Conservation (phyloP, 2,888 invertebrate genomes). For the Creontiades dilutus region DNA sequence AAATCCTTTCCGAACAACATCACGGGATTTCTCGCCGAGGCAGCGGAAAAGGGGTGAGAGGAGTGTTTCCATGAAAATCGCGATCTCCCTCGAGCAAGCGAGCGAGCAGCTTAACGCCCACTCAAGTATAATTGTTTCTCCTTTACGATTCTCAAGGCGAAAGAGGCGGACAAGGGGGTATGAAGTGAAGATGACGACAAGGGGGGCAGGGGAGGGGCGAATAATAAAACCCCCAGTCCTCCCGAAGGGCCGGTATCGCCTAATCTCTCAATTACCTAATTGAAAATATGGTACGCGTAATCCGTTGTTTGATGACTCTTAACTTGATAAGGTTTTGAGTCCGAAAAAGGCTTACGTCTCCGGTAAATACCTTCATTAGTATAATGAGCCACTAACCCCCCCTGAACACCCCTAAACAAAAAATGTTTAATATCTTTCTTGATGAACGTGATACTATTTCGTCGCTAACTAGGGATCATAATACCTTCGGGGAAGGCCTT, state of each 20-base stretch:
- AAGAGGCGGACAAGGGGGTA: not conserved
- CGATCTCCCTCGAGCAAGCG: not conserved
- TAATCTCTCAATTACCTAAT: constrained; percentile 72
- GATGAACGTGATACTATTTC: too few species aligned
- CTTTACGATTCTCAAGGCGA: constrained; percentile 52
- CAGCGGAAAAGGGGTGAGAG: not conserved
- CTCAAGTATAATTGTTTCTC: constrained; percentile 69
- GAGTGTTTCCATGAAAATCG: constrained; percentile 5
- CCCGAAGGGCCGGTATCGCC: not conserved
- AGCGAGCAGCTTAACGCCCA: constrained; percentile 36
- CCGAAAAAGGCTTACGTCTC: constrained; percentile 57
- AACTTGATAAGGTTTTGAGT: constrained; percentile 63
- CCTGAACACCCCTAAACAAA: not conserved
- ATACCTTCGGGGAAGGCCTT: too few species aligned
- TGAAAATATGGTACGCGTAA: constrained; percentile 70
- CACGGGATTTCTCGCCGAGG: not conserved
- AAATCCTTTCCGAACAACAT: constrained; percentile 13
- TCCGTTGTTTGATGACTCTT: constrained; percentile 70
- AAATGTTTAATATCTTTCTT: too few species aligned
- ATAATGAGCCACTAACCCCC: constrained; percentile 61
- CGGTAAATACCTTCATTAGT: constrained; percentile 66
- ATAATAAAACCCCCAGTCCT: constrained; percentile 55
- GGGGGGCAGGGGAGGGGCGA: not conserved
- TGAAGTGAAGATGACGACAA: not conserved
- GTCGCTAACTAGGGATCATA: too few species aligned